Percentiles rank a stretch among this genome's conserved stretches.
Evolutionary conservation across 2,113 vertebrate species (phyloP).

Genomic region (Arvicanthis niloticus): DNA sequence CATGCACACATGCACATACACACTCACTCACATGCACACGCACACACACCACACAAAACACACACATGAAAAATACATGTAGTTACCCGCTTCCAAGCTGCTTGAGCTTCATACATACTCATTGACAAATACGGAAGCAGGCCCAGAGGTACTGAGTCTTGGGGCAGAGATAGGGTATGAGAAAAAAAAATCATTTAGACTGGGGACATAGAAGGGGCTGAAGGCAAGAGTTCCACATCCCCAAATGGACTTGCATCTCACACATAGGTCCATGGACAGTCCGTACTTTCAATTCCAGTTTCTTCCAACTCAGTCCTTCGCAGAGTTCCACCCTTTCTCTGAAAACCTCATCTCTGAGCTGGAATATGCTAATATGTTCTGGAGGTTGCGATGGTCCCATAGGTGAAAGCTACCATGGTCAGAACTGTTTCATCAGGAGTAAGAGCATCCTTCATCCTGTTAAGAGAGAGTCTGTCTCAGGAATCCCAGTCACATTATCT

Average conservation of each 20-base stretch:
- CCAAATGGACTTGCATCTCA: neutral
- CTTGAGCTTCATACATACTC: neutral
- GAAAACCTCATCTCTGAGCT: neutral
- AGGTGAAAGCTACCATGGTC: neutral
- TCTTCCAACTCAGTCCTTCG: neutral
- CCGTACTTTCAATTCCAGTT: too few species aligned
- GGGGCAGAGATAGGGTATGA: neutral
- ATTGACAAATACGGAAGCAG: neutral
- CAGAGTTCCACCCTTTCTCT: neutral
- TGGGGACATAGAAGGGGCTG: neutral
- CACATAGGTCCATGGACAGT: neutral
- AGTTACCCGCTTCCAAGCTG: neutral
- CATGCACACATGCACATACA: accelerated
- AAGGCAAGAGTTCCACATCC: accelerated
- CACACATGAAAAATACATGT: neutral
- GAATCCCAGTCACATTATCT: neutral
- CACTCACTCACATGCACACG: neutral
- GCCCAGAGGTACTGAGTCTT: neutral
- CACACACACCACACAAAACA: neutral
- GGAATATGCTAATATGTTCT: neutral
- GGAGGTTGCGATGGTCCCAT: neutral
- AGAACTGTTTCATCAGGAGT: too few species aligned
- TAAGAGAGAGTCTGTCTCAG: neutral
- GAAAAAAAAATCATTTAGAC: neutral
- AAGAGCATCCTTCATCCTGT: neutral